A percentile compares a stretch with the other conserved stretches of the same genome.
Evolutionary conservation across 2,797 vertebrate genomes (phyloP).

Genomic region (Phrynocephalus vlangalii): DNA sequence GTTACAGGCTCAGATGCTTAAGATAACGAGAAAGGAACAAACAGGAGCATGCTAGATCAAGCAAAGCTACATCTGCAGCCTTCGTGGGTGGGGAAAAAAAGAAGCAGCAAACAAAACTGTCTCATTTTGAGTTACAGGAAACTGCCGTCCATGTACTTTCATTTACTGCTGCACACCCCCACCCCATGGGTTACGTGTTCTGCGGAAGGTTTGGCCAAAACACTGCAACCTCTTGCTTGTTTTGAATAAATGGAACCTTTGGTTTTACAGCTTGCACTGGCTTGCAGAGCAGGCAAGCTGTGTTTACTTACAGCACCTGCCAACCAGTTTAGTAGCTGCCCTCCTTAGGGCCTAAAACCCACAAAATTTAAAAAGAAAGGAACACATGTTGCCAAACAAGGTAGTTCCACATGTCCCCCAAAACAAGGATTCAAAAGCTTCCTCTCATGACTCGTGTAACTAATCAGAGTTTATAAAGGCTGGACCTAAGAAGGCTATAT

Average conservation of each 20-base stretch:
- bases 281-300: not conserved
- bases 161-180: not conserved
- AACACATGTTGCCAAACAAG: not conserved
- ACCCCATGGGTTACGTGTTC: not conserved
- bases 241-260: not conserved
- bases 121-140: constrained; percentile 32
- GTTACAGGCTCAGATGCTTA: not conserved
- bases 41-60: not conserved
- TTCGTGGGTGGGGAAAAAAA: constrained; percentile 15
- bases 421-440: not conserved
- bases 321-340: not conserved
- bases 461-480: not conserved
- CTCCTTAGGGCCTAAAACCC: not conserved
- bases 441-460: no score
- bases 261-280: not conserved
- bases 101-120: constrained; percentile 38
- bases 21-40: constrained; percentile 2
- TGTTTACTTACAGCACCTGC: constrained; percentile 1
- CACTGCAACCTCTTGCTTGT: not conserved
- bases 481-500: not conserved
- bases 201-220: constrained; percentile 3
- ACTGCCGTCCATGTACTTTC: constrained; percentile 32
- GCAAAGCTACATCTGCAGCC: constrained; percentile 8
- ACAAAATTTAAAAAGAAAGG: not conserved
- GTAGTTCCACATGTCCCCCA: not conserved